phyloP scores from a whole-genome alignment of 1,140 invertebrate species.

The Eupristina koningsbergeri region DNA sequence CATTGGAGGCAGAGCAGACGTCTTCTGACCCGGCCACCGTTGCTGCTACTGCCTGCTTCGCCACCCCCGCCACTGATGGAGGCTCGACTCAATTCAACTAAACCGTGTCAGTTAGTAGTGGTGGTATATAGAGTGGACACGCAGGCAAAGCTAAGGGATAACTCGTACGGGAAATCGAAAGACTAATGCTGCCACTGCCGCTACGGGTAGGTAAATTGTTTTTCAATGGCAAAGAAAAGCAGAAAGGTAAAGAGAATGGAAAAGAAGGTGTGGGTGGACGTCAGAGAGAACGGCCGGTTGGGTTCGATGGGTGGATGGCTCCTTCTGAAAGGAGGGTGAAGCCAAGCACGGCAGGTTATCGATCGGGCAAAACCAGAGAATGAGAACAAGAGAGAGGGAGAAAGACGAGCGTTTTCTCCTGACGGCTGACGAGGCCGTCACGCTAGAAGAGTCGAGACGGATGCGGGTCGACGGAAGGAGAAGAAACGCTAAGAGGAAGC shows the following conservation, averaged over 20 bases:
- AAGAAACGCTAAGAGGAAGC: constrained; percentile 48
- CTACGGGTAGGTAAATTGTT: constrained; percentile 53
- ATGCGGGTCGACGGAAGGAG: constrained; percentile 63
- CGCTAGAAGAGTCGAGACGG: constrained; percentile 73
- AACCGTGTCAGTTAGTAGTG: constrained; percentile 57
- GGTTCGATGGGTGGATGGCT: constrained; percentile 53
- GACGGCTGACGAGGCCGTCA: constrained; percentile 74
- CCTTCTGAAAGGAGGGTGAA: constrained; percentile 55
- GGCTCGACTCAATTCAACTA: constrained; percentile 67
- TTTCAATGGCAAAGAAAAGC: constrained; percentile 58
- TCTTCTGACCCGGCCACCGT: constrained; percentile 69
- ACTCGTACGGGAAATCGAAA: constrained; percentile 42
- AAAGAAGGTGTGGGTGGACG: constrained; percentile 45
- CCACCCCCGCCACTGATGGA: constrained; percentile 57
- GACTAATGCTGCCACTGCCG: background rate
- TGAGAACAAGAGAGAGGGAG: constrained; percentile 19
- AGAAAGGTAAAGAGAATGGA: background rate
- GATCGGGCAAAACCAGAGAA: constrained; percentile 60
- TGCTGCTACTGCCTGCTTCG: too few relatives aligned
- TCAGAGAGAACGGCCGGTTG: constrained; percentile 51
- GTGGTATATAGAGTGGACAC: background rate
- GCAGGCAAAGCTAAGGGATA: constrained; percentile 46
- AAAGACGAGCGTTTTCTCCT: constrained; percentile 48
- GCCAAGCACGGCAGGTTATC: constrained; percentile 64
- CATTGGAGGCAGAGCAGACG: constrained; percentile 70